These are phyloP conservation scores for Cydia strobilella DNA, from an alignment of 1,140 invertebrate species.

Conservation along the genomic window DNA sequence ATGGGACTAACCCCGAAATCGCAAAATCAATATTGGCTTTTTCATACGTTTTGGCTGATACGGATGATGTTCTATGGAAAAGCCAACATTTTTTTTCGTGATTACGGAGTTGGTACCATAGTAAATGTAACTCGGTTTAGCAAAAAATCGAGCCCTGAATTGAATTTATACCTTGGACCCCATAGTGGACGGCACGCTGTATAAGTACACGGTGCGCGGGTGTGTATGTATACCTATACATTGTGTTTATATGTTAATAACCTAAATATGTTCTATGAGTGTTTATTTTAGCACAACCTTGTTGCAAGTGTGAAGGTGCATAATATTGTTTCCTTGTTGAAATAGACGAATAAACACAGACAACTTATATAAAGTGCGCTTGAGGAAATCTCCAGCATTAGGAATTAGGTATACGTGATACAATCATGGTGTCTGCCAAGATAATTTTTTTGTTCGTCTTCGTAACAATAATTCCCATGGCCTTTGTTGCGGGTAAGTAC, in stretches of 20 bases:
- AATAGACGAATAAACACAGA: not conserved
- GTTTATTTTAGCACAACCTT: not conserved
- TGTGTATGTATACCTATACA: too few relatives aligned
- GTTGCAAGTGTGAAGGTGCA: not conserved
- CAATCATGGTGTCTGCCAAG: constrained; percentile 22
- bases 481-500: not conserved
- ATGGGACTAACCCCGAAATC: too few relatives aligned
- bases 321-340: not conserved
- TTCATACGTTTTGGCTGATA: too few relatives aligned
- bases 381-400: constrained; percentile 1
- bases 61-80: too few relatives aligned
- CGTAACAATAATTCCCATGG: not conserved
- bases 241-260: not conserved
- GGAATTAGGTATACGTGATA: not conserved
- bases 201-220: too few relatives aligned
- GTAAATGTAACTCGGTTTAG: too few relatives aligned
- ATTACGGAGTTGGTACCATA: too few relatives aligned
- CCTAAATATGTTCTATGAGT: not conserved
- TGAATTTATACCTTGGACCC: too few relatives aligned
- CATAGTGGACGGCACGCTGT: too few relatives aligned
- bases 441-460: constrained; percentile 1
- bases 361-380: not conserved
- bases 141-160: too few relatives aligned
- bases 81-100: too few relatives aligned
- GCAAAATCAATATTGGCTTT: too few relatives aligned